Base-by-base conservation (phyloP, 2,888 invertebrate species). In the Graphium colonna region DNA sequence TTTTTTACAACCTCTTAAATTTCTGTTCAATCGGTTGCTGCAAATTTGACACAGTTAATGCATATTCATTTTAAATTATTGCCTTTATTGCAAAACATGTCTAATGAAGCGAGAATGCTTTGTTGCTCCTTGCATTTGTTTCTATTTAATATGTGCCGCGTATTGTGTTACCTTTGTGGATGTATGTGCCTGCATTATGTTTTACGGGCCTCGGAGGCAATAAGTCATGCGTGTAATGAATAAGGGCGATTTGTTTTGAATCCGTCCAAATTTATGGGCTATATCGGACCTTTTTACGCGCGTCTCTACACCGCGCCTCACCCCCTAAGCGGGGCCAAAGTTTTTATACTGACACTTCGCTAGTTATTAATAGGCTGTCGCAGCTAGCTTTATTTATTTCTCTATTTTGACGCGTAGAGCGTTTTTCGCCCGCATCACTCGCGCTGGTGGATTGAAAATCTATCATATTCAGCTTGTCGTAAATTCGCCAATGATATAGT, bases 351-450 rank as follows among this genome's bases (percentile, higher is more conserved):
- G 87, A 87, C 87, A 82, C 79, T 89, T 89, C 89, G 88, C 87
- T 87, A 88, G 88, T 87, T 90, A 90, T 90, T 90, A 90, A 90
- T 90, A 89, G 88, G 83, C 82, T 87, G 90, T 89, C 90, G 82
- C 74, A 72, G 73, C 21, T n/a, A n/a, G n/a, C 75, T 81, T 86
- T 87, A 87, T 90, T 89, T 88, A 88, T 89, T 84, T 86, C 86
- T 86, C 84, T 88, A 89, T 89, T 87, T 89, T 88, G 89, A 86
- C 83, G 81, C 5, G 73, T 74, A 76, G 71, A 73, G 69, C 78
- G 76, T 85, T 85, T 87, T 86, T 84, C 82, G 82, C 68, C 13
- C 80, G 77, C 88, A 86, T 84, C 79, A 81, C 76, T 76, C 76
- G 69, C 77, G 69, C 77, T 33, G 36, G 76, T 74, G 87, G 85